phyloP scores from a whole-genome alignment of 2,797 vertebrate genomes.

The Hapalemur alaotrensis region DNA sequence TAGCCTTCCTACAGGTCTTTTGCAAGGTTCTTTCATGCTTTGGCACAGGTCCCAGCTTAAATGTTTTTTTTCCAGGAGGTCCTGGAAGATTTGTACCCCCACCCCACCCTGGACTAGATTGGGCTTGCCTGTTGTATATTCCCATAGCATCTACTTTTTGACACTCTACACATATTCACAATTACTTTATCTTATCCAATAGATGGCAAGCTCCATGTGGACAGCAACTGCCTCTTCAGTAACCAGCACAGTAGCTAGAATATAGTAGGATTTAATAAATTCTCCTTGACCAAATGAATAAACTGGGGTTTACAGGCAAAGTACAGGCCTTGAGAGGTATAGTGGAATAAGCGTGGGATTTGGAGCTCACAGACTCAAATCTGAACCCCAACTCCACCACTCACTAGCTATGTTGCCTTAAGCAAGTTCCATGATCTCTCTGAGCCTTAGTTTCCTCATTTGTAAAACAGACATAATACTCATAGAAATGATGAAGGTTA shows the following conservation, averaged over 20 bases:
- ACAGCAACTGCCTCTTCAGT: not conserved
- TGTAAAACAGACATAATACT: not conserved
- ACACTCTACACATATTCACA: not conserved
- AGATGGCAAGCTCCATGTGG: not conserved
- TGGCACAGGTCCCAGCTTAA: not conserved
- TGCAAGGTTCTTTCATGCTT: not conserved
- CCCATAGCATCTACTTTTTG: not conserved
- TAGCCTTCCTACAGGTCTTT: not conserved
- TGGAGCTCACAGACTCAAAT: not conserved
- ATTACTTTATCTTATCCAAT: not conserved
- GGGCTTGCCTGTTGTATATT: not conserved
- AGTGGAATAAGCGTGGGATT: not conserved
- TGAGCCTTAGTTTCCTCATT: not conserved
- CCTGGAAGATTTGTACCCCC: not conserved
- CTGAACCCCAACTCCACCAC: not conserved
- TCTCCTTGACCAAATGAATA: not conserved
- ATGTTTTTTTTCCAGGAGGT: not conserved
- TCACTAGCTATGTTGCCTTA: not conserved
- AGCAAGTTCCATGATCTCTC: not conserved
- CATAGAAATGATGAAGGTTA: not conserved
- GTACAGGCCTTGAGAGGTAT: not conserved
- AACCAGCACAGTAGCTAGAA: not conserved
- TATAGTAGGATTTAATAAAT: not conserved
- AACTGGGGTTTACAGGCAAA: not conserved
- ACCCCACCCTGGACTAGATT: not conserved